Conservation (phyloP, 2,113 vertebrate genomes). For the Stictonetta naevosa region DNA sequence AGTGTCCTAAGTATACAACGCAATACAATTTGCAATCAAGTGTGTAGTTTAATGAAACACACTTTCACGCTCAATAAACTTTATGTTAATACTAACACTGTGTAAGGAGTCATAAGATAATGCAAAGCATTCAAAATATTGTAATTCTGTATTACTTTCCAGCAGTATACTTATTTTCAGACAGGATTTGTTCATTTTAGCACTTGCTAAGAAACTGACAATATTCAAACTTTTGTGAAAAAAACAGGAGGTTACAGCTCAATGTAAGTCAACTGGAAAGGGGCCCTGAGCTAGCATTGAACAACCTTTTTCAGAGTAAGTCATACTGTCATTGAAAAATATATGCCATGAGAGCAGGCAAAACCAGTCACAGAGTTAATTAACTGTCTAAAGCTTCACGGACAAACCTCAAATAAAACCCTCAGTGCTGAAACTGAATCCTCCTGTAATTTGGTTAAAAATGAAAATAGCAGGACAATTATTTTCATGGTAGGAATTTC, state of each 20-base stretch:
- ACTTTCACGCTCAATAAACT: neutral
- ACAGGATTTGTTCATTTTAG: neutral
- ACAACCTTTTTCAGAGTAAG: neutral
- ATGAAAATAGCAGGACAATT: neutral
- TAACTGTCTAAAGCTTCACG: neutral
- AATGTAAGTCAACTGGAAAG: neutral
- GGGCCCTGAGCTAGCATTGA: neutral
- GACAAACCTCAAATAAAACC: neutral
- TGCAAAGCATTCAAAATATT: neutral
- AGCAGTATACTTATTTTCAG: neutral
- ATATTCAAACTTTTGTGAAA: neutral
- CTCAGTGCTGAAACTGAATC: neutral
- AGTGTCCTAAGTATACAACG: neutral
- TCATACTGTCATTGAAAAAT: neutral
- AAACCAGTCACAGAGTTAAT: neutral
- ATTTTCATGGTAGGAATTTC: neutral
- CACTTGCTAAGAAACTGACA: neutral
- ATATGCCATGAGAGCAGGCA: neutral
- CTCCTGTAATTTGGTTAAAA: neutral
- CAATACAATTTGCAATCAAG: neutral
- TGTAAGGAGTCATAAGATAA: neutral
- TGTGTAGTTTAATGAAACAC: neutral
- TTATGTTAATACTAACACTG: neutral
- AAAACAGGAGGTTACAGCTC: neutral
- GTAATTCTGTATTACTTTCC: neutral